A percentile compares a stretch with the other conserved stretches of the same genome.
These are phyloP conservation scores for Dermolepida albohirtum DNA, from an alignment of 2,888 invertebrate genomes.

Conservation along the genomic window DNA sequence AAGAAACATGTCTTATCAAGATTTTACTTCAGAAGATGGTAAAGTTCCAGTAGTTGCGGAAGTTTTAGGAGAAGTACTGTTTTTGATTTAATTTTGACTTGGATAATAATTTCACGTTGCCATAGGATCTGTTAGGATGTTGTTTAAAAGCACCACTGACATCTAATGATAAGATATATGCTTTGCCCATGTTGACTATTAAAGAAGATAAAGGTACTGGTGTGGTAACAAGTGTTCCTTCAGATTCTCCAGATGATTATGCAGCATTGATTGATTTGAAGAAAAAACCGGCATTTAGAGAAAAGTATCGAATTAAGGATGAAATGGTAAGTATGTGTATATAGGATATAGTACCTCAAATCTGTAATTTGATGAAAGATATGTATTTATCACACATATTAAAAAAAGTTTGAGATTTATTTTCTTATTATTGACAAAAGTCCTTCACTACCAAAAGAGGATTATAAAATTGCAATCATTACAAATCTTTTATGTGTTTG, in stretches of 20 bases:
- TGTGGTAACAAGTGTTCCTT: constrained; percentile 97
- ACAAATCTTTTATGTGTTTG: too few species aligned
- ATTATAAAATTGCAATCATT: too few species aligned
- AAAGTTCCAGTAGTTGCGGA: constrained; percentile 77
- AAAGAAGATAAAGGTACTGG: constrained; percentile 99
- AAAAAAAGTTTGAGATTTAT: too few species aligned
- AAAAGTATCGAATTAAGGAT: constrained; percentile 91
- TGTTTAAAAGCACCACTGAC: constrained; percentile 88
- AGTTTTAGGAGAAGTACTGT: constrained; percentile 74
- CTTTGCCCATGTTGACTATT: constrained; percentile 97
- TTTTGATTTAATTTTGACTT: constrained; percentile 29
- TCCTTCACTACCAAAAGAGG: too few species aligned
- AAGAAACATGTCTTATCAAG: constrained; percentile 96
- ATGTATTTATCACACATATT: too few species aligned
- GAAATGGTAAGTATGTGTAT: constrained; percentile 73
- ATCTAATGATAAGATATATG: constrained; percentile 84
- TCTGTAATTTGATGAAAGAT: too few species aligned
- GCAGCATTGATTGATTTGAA: constrained; percentile 95
- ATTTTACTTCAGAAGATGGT: constrained; percentile 85
- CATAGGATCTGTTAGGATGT: constrained; percentile 82
- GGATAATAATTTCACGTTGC: not conserved
- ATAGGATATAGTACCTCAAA: not conserved
- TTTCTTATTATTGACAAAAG: too few species aligned
- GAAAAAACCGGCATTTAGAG: constrained; percentile 91
- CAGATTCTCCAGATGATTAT: constrained; percentile 98